Evolutionary conservation across 2,797 vertebrate species (phyloP), one percentile per base, ranked within the genome.

Genomic region (Syngnathus acus): DNA sequence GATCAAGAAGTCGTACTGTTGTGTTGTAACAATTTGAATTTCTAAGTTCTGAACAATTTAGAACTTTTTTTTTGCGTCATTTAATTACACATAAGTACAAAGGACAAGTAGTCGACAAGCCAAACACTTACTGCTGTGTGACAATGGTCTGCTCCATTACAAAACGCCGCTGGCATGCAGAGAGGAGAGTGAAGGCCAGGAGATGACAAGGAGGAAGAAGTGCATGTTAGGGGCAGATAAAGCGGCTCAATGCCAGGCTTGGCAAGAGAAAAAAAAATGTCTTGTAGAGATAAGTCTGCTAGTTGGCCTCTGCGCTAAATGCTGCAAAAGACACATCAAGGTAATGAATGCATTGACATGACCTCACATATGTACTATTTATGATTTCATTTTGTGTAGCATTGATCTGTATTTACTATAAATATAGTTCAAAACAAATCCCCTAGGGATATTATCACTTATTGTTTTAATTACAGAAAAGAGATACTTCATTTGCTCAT

Each of bases 51-150:
- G 32, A 4, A 32, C 32, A 32, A 32, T 32, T 32, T 32, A 32
- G 32, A 32, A 32, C 32, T 3, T 32, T 32, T 32, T 32, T 32
- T 32, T 32, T 32, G 32, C 32, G 32, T 32, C 32, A 4, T 32
- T 32, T 32, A 32, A 32, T 32, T 32, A 32, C 32, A 32, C 32
- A 32, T 32, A 32, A 32, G 32, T 32, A 32, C 32, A 3, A 32
- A 45, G 32, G 21, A 62, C 39, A 23, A 45, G 37, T 48, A 48
- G 60, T 60, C 51, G 55, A 58, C 58, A 71, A 78, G 74, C 62
- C 23, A 76, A 67, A 68, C 68, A 89, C 89, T 91, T 87, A 91
- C 89, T 84, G 77, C 23, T 82, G 67, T 78, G 84, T 78, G 75
- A 82, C 77, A 75, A 80, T 64, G 42, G 50, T 80, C 71, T 86